A percentile compares a stretch with the other conserved stretches of the same genome.
These are phyloP conservation scores for Mamestra configurata DNA, from an alignment of 1,140 invertebrate genomes.

Conservation along the genomic window DNA sequence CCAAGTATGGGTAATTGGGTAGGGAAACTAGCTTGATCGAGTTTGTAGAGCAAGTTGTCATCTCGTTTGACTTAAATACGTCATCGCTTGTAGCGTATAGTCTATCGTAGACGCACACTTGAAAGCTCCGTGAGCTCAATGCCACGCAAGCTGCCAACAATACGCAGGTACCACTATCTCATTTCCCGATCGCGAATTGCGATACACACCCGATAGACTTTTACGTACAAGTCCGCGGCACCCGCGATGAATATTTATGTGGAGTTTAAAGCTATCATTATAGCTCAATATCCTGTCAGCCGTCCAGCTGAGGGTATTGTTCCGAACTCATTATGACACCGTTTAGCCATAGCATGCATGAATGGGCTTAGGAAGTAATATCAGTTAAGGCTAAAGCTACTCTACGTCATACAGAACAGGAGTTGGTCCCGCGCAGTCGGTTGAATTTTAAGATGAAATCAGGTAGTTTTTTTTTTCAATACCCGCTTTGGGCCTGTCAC, in stretches of 20 bases:
- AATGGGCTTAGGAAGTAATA: neutral
- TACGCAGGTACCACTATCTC: neutral
- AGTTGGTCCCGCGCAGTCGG: neutral
- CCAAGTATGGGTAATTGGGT: too few relatives aligned
- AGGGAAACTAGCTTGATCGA: too few relatives aligned
- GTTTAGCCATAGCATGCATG: neutral
- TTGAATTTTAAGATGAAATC: neutral
- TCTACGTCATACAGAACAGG: neutral
- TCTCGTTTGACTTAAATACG: too few relatives aligned
- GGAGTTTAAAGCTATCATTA: constrained; percentile 14
- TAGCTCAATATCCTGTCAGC: constrained; percentile 25
- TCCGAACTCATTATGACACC: neutral
- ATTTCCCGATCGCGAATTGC: neutral
- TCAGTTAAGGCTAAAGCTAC: neutral
- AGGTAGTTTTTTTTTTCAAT: neutral
- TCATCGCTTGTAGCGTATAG: neutral
- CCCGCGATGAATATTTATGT: neutral
- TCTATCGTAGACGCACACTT: neutral
- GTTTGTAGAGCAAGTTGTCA: too few relatives aligned
- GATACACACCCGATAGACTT: constrained; percentile 3
- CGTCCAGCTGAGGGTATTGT: constrained; percentile 7
- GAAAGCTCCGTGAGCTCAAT: neutral
- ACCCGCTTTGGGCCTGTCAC: neutral
- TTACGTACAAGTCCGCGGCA: neutral
- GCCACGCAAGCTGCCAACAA: neutral